Conservation (phyloP, 2,113 vertebrate genomes). For the Caloenas nicobarica region DNA sequence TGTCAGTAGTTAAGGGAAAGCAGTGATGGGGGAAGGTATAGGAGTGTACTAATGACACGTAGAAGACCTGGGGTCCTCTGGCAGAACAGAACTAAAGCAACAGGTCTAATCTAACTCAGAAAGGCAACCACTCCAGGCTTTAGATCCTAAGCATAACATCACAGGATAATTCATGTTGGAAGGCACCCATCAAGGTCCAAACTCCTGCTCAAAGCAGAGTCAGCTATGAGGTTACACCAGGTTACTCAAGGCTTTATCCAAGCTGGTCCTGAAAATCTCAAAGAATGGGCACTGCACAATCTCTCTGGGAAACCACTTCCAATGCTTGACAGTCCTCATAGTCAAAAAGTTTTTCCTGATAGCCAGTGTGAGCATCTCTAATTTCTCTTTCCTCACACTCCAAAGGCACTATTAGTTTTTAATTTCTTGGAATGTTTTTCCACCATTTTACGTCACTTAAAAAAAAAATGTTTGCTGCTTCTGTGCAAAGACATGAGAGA, state of each 20-base stretch:
- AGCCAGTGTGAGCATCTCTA: background rate
- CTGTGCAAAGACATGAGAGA: background rate
- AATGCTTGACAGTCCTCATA: background rate
- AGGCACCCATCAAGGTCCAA: background rate
- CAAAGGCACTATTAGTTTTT: background rate
- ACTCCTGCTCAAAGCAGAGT: background rate
- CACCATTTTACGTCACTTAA: background rate
- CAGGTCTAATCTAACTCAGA: background rate
- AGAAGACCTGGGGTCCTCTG: background rate
- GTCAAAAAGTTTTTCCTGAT: background rate
- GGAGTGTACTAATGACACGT: background rate
- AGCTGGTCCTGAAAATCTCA: background rate
- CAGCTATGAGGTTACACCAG: background rate
- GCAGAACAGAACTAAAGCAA: background rate
- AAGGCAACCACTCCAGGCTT: background rate
- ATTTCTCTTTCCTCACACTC: background rate
- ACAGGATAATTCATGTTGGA: background rate
- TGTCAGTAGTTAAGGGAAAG: background rate
- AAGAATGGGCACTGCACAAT: background rate
- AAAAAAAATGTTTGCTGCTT: background rate
- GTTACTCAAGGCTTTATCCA: background rate
- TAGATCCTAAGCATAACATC: background rate
- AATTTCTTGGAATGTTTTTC: background rate
- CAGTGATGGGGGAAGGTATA: background rate
- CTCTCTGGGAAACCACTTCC: background rate